Base-by-base conservation (phyloP, 2,797 vertebrate genomes). In the Gallinago stenura region DNA sequence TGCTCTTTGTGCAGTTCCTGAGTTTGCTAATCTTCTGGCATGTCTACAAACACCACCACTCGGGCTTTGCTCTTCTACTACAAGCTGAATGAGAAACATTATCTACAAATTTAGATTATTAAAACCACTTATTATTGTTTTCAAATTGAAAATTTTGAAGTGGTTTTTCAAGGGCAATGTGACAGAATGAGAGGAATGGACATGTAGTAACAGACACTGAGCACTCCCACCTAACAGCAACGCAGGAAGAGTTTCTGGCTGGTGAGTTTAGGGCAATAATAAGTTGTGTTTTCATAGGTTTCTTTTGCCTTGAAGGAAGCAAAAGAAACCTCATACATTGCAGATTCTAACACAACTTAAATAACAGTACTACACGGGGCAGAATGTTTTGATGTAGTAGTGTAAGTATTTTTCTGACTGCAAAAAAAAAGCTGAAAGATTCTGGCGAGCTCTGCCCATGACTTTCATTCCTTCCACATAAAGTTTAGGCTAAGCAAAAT, bases 401-500 rank as follows among this genome's bases (percentile, higher is more conserved):
- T 10, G 12, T 2, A 91, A 82, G n/a, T 20, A 73, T 82, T 90
- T 90, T 89, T 89, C 39, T 91, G 81, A 35, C 56, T 83, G 46
- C 13, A n/a, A 77, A 93, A 84, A 12, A 45, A 50, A 14, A 3
- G 13, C 37, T 65, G n/a, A 13, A 85, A 83, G 43, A 77, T 53
- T 85, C 64, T 77, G 45, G 46, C 45, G 64, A 77, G 60, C 16
- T 92, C 75, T 80, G 28, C 30, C 84, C 35, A 28, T 53, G 15
- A 56, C 82, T 89, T 82, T 82, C 66, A 76, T 77, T 93, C 60
- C 50, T 83, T 87, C 64, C 68, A 76, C 20, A 65, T 48, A 79
- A 93, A 84, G n/a, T 77, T 87, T 33, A 72, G 33, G 39, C 22
- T 76, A 93, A 83, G 41, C 12, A 93, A 95, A 94, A 89, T 57